Base-by-base conservation (phyloP, 30 jellyfish, hydroid and myxozoan species). In the Hydra vulgaris region DNA sequence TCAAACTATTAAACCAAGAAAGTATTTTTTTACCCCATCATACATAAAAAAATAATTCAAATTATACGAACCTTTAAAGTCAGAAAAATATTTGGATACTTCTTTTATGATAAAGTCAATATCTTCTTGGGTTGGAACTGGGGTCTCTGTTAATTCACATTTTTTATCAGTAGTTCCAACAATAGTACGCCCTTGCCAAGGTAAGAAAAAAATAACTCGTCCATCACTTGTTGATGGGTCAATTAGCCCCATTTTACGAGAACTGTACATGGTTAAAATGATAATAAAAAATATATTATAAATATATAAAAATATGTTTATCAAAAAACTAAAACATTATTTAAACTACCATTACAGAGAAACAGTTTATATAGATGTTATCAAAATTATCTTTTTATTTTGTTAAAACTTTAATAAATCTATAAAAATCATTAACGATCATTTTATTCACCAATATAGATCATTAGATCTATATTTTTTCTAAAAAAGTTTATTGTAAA, bases 101-200 rank as follows among this genome's bases (percentile, higher is more conserved):
- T 89, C 97, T 17, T 83, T 75, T 82, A 95, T 52, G 18, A 95
- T 87, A 74, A 89, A 95, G 55, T 89, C 88, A 53, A 95, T 83
- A 53, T 95, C 99, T 67, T 76, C 82, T 54, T 95, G 96, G 55
- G 89, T 54, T 23, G 99, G 95, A 21, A 55, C 73, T 19, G 99
- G 99, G 26, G 85, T 67, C 23, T 81, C 84, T 0, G 95, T 76
- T 78, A 90, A 94, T 7, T 81, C 92, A 72, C 96, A 83, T 0
- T 95, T 89, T 70, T 87, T 54, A 79, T 95, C 99, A 18, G 99
- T 95, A 3, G 99, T 95, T 23, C 99, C 99, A 71, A 95, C 99
- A 8, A 95, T 78, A 8, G 99, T 95, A 76, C 83, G 83, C 8
- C 99, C 99, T 86, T 95, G 96, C 99, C 99, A 95, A 0, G 99